Evolutionary conservation across 2,888 invertebrate species (phyloP).

Genomic region (Biston betularia): DNA sequence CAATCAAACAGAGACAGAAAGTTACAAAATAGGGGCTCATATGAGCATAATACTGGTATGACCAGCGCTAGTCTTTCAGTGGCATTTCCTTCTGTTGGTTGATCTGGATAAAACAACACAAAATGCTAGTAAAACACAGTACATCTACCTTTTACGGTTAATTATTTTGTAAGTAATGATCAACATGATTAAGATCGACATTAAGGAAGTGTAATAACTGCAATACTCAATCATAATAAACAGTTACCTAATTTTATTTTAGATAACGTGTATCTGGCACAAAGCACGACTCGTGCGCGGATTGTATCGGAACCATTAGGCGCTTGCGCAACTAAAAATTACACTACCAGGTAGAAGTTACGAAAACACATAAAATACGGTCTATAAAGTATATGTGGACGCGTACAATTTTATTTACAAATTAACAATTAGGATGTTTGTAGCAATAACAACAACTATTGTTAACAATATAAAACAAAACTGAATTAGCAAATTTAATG

Average conservation of each 20-base stretch:
- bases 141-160: background rate
- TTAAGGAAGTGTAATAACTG: slow-evolving; percentile 14
- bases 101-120: background rate
- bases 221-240: slow-evolving; percentile 21
- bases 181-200: slow-evolving; percentile 10
- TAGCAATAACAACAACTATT: no score
- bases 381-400: slow-evolving; percentile 3
- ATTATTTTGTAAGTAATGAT: background rate
- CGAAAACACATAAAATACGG: slow-evolving; percentile 33
- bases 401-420: slow-evolving; percentile 1
- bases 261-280: slow-evolving; percentile 22
- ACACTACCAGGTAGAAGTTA: slow-evolving; percentile 27
- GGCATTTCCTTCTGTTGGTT: background rate
- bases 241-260: slow-evolving; percentile 19
- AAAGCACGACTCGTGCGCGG: slow-evolving; percentile 23
- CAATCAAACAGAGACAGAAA: no score
- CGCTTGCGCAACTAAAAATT: slow-evolving; percentile 33
- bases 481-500: background rate
- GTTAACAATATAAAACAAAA: no score
- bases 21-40: no score
- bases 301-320: slow-evolving; percentile 29
- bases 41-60: no score
- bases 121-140: background rate
- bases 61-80: no score
- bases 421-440: no score